Conservation (phyloP, 2,113 vertebrate species). For the Tachysurus fulvidraco region DNA sequence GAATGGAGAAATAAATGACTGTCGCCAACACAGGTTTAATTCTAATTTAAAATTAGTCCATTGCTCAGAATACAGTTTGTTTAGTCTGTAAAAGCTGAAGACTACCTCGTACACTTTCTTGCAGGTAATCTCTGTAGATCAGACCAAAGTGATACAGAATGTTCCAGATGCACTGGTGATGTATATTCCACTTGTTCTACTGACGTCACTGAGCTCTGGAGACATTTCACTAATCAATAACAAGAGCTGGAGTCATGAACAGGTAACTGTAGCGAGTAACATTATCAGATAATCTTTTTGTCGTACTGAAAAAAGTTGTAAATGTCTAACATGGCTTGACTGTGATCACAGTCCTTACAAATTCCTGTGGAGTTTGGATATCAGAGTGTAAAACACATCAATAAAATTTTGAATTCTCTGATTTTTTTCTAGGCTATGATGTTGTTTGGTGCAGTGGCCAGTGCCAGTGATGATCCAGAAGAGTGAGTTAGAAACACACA, state of each 20-base stretch:
- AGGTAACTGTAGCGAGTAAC: conserved; percentile 29
- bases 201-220: conserved; percentile 16
- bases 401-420: not conserved
- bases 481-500: conserved; percentile 56
- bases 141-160: conserved; percentile 24
- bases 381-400: not conserved
- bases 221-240: conserved; percentile 43
- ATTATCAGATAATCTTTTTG: not conserved
- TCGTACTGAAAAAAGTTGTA: not conserved
- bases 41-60: too few relatives aligned
- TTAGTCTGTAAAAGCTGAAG: not conserved
- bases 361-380: not conserved
- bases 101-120: not conserved
- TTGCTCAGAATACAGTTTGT: not conserved
- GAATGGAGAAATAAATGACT: not conserved
- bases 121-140: conserved; percentile 44
- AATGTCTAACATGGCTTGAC: not conserved
- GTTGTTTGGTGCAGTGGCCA: conserved; percentile 48
- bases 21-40: too few relatives aligned
- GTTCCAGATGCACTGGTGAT: conserved; percentile 42
- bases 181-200: conserved; percentile 23
- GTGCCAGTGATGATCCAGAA: conserved; percentile 46
- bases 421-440: conserved; percentile 53
- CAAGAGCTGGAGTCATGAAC: conserved; percentile 46
- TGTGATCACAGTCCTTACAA: not conserved